Conservation (phyloP, 2,888 invertebrate genomes). For the Rapana venosa region DNA sequence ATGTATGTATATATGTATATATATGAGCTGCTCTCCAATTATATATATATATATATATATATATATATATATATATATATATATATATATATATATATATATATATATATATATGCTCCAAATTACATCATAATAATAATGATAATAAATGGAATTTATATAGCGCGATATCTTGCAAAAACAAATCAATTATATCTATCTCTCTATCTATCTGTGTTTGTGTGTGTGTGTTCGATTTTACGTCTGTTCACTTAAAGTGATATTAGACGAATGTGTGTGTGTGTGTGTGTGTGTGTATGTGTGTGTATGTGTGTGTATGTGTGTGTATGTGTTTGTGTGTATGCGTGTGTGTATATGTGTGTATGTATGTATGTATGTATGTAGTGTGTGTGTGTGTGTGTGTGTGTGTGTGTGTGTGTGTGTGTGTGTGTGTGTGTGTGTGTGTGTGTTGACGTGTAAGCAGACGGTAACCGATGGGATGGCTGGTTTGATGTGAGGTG, state of each 20-base stretch:
- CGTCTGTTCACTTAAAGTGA: background rate
- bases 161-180: too few species aligned
- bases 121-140: too few species aligned
- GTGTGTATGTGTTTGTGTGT: too few species aligned
- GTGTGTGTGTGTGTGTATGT: too few species aligned
- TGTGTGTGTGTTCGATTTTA: background rate
- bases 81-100: background rate
- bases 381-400: background rate
- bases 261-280: too few species aligned
- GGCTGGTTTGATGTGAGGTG: too few species aligned
- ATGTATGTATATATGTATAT: background rate
- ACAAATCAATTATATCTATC: too few species aligned
- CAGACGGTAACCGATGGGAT: background rate
- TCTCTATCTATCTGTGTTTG: too few species aligned
- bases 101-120: background rate
- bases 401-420: slow-evolving; percentile 1
- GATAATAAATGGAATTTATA: too few species aligned
- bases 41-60: background rate
- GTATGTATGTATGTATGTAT: background rate
- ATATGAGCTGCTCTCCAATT: background rate
- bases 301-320: too few species aligned
- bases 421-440: slow-evolving; percentile 22
- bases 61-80: background rate
- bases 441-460: background rate
- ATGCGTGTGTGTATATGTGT: background rate